Evolutionary conservation across 2,797 vertebrate species (phyloP).

Genomic region (Micrastur ruficollis): DNA sequence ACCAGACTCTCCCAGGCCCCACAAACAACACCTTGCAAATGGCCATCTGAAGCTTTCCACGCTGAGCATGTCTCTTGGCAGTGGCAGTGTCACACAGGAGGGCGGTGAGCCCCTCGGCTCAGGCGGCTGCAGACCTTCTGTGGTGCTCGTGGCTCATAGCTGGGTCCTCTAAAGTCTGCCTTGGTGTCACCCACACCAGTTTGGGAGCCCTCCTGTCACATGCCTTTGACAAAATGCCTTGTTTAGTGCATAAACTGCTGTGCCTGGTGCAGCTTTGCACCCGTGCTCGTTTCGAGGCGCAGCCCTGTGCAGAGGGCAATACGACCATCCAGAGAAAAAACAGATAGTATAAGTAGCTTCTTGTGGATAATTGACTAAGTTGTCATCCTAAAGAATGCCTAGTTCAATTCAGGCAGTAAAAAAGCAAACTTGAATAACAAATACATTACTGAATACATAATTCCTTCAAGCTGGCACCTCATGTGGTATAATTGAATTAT

Average conservation of each 20-base stretch:
- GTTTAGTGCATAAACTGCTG: neutral
- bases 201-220: neutral
- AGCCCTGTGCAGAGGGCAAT: neutral
- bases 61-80: neutral
- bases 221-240: neutral
- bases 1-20: slow-evolving; percentile 24
- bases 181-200: accelerated
- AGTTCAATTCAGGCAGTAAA: neutral
- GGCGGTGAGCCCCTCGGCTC: neutral
- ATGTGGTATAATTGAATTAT: neutral
- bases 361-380: neutral
- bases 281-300: neutral
- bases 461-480: neutral
- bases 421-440: neutral
- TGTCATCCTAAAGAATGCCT: neutral
- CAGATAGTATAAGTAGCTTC: neutral
- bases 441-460: neutral
- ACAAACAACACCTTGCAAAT: slow-evolving; percentile 33
- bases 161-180: neutral
- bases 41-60: neutral
- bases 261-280: neutral
- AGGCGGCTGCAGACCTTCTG: neutral
- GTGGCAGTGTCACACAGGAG: neutral
- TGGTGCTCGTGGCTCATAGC: neutral
- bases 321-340: neutral